Evolutionary conservation across 1,140 invertebrate genomes (phyloP).

Genomic region (Temnothorax curvispinosus): DNA sequence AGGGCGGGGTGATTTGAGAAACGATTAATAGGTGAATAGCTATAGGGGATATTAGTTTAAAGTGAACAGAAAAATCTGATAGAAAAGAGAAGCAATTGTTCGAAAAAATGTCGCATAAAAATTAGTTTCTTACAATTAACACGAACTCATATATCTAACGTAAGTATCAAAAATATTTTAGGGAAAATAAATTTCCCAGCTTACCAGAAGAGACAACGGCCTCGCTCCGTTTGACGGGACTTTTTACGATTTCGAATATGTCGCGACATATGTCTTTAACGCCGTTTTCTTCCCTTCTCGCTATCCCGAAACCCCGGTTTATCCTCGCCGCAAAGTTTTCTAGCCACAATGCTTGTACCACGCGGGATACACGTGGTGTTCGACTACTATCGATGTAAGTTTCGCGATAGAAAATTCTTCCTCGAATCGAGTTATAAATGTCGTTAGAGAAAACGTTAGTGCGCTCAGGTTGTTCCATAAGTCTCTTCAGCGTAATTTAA

Average conservation of each 20-base stretch:
- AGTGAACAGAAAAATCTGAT: background rate
- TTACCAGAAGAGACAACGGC: conserved; percentile 1
- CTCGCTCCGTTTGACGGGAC: background rate
- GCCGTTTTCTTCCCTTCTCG: no score
- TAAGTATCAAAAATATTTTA: no score
- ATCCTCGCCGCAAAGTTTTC: conserved; percentile 33
- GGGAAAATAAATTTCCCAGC: background rate
- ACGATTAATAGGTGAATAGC: background rate
- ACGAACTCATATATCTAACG: background rate
- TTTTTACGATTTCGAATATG: conserved; percentile 8
- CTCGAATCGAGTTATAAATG: background rate
- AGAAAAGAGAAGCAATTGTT: background rate
- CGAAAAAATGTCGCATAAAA: background rate
- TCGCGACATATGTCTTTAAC: conserved; percentile 44
- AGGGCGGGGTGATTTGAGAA: background rate
- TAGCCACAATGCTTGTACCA: conserved; percentile 9
- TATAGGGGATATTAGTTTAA: background rate
- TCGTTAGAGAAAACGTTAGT: background rate
- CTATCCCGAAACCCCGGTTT: conserved; percentile 19
- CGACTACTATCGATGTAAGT: conserved; percentile 14
- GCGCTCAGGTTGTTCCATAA: background rate
- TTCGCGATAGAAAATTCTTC: conserved; percentile 12
- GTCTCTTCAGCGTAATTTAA: background rate
- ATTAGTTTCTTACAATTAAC: background rate
- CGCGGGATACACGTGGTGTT: background rate